These are phyloP conservation scores for Tarsius wallacei DNA, from an alignment of 2,797 vertebrate genomes.

Conservation along the genomic window DNA sequence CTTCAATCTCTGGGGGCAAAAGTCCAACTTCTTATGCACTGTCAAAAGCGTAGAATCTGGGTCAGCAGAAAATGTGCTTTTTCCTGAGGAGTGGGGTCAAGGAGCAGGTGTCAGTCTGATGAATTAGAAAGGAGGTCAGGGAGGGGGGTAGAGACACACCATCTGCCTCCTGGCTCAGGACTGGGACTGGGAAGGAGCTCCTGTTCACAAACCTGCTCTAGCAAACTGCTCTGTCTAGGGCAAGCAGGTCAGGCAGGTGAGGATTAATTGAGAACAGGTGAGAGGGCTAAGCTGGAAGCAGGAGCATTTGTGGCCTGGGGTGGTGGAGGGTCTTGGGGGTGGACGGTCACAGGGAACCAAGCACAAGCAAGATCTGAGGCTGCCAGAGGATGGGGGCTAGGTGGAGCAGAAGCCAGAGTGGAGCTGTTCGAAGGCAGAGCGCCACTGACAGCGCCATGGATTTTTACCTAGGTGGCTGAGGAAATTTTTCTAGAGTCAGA, in stretches of 20 bases:
- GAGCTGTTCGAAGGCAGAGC: background rate
- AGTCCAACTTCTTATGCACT: conserved; percentile 46
- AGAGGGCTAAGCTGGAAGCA: background rate
- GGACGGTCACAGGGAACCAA: background rate
- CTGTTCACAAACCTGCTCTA: background rate
- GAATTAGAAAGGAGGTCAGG: conserved; percentile 43
- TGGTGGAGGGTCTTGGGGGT: background rate
- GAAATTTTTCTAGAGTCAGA: background rate
- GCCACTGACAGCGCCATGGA: too few species aligned
- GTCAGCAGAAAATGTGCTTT: conserved; percentile 60
- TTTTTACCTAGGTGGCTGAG: background rate
- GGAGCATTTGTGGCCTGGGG: background rate
- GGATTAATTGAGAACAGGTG: background rate
- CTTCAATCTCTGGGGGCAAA: conserved; percentile 36
- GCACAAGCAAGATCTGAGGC: background rate
- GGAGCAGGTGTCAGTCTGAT: background rate
- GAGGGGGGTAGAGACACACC: background rate
- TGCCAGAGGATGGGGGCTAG: background rate
- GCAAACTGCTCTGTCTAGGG: background rate
- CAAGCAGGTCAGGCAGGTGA: background rate
- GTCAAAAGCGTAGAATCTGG: conserved; percentile 73
- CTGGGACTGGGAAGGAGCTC: background rate
- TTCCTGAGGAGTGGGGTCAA: conserved; percentile 34
- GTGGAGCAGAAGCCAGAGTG: background rate
- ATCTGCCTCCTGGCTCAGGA: conserved; percentile 43